Evolutionary conservation across 2,888 invertebrate genomes (phyloP), one percentile per base, ranked within the genome.

Genomic region (Pyrrhia umbra): DNA sequence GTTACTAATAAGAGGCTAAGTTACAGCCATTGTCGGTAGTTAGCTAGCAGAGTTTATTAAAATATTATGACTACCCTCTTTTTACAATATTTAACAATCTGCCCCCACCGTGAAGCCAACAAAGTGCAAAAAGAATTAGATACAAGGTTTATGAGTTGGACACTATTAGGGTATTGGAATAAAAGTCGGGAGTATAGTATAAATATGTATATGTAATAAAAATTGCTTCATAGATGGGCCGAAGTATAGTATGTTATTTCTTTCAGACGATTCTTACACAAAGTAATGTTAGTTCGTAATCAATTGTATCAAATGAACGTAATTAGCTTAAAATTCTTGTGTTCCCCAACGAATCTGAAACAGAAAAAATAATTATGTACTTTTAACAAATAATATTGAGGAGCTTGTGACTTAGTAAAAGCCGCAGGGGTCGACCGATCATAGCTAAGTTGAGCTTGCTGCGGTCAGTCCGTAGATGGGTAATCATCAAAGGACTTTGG

Each of bases 281-380:
- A 54, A 47, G 49, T 63, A 60, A 61, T 58, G 21, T 50, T 65
- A 62, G 55, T 39, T 66, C 52, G 52, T 40, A 66, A 40, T 60
- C 25, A 68, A 40, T 25, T 51, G 37, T 40, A 51, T 34, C 30
- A 45, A 68, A 40, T 40, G 23, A 66, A 50, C 37, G 45, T 30
- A 54, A 63, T 23, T 18, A 50, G 47, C 58, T 92, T 94, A 96
- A 85, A 96, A 96, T 85, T 96, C 96, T 90, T 96, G 96, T 74
- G 95, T 92, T 77, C 96, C 96, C 96, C 96, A 96, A 83, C 96
- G 96, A 77, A 96, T 96, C 96, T 96, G 94, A 64, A 96, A 95
- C 74, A 88, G 87, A 85, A 59, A 47, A 47, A 0, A 42, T n/a
- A 25, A n/a, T n/a, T n/a, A n/a, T n/a, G n/a, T 4, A 13, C 10